These are phyloP conservation scores for Narcine bancroftii DNA, from an alignment of 2,113 vertebrate genomes.

Conservation along the genomic window DNA sequence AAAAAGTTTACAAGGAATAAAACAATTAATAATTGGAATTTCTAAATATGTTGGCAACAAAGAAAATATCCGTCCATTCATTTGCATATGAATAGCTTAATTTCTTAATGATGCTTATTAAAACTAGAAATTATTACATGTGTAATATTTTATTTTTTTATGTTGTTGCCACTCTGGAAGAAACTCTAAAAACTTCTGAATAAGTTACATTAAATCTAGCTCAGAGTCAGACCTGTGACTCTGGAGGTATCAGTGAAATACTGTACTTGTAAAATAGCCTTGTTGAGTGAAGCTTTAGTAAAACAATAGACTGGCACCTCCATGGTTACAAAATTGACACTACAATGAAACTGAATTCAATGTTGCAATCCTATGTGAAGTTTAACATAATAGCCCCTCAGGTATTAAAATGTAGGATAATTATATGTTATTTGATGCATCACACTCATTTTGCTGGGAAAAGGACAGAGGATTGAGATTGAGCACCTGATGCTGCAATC, in stretches of 20 bases:
- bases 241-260: not conserved
- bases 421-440: constrained; percentile 26
- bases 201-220: not conserved
- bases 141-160: constrained; percentile 26
- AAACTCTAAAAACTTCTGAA: not conserved
- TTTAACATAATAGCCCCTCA: constrained; percentile 13
- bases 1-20: not conserved
- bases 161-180: not conserved
- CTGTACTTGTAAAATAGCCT: not conserved
- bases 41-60: not conserved
- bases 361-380: constrained; percentile 24
- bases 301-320: constrained; percentile 1
- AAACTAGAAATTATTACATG: not conserved
- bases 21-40: not conserved
- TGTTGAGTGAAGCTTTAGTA: not conserved
- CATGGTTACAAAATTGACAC: constrained; percentile 12
- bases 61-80: not conserved
- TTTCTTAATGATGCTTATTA: not conserved
- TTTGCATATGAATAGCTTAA: not conserved
- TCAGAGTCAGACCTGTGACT: not conserved
- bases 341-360: constrained; percentile 7
- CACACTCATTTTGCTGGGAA: constrained; percentile 14
- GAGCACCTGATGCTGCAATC: not conserved
- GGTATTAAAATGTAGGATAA: constrained; percentile 27
- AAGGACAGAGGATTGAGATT: not conserved